A percentile compares a stretch with the other conserved stretches of the same genome.
Evolutionary conservation across 2,113 vertebrate species (phyloP).

Genomic region (Erythrocercus mccallii): DNA sequence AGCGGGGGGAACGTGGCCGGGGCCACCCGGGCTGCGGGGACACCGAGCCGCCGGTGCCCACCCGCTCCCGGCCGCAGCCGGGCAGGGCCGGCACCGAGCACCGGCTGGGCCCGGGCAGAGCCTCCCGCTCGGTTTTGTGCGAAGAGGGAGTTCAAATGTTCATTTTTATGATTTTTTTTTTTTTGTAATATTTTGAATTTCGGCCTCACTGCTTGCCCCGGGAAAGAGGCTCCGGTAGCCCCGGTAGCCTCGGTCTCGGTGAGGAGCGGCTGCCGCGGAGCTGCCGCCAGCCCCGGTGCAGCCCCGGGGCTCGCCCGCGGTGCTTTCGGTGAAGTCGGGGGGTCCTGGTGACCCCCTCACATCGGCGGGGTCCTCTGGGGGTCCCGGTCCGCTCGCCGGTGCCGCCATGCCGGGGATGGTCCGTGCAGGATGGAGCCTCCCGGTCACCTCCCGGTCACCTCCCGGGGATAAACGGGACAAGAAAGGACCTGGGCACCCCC

Average conservation of each 20-base stretch:
- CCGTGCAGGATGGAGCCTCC: background rate
- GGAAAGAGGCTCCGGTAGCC: background rate
- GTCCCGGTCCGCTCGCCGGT: background rate
- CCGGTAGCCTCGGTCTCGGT: background rate
- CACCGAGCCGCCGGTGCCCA: too few species aligned
- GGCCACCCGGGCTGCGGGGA: background rate
- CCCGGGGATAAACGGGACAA: background rate
- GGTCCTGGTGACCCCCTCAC: background rate
- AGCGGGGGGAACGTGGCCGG: background rate
- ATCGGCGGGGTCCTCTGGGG: background rate
- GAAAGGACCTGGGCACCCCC: background rate
- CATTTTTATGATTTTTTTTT: accelerated
- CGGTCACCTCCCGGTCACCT: background rate
- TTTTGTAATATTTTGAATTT: background rate
- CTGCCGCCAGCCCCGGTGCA: background rate
- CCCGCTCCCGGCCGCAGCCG: too few species aligned
- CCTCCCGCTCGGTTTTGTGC: background rate
- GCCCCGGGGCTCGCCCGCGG: too few species aligned
- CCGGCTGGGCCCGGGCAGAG: background rate
- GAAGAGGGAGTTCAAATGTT: background rate
- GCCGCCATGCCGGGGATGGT: background rate
- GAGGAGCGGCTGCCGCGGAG: background rate
- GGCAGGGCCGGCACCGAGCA: background rate
- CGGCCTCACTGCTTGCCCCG: accelerated
- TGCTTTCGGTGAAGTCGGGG: background rate